Conservation (phyloP, 2,797 vertebrate species). For the Cacajao melanocephalus region DNA sequence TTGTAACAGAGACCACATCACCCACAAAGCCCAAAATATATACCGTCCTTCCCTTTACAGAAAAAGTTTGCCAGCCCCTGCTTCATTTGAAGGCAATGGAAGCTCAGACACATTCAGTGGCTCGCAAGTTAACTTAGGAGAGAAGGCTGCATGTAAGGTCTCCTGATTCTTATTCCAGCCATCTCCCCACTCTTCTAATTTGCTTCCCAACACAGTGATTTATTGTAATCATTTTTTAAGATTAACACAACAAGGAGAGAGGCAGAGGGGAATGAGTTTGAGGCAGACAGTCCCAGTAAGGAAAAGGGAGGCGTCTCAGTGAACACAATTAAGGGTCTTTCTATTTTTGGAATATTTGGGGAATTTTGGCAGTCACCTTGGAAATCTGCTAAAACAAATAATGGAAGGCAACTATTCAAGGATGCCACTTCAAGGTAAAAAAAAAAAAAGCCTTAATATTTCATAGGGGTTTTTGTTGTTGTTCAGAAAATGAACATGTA, state of each 20-base stretch:
- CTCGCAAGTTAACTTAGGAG: neutral
- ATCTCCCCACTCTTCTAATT: neutral
- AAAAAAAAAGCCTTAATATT: neutral
- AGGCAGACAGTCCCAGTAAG: neutral
- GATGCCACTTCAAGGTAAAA: neutral
- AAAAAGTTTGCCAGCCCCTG: neutral
- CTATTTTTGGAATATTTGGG: neutral
- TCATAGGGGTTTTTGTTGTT: neutral
- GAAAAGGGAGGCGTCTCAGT: neutral
- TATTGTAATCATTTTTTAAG: conserved; percentile 38
- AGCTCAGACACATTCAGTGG: neutral
- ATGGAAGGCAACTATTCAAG: neutral
- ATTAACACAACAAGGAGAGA: neutral
- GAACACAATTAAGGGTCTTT: neutral
- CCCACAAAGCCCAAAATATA: neutral
- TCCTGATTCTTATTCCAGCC: neutral
- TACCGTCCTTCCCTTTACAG: neutral
- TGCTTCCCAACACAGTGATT: conserved; percentile 1
- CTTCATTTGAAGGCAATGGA: neutral
- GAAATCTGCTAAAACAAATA: conserved; percentile 48
- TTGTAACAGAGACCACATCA: neutral
- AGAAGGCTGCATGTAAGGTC: neutral
- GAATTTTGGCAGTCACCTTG: conserved; percentile 36
- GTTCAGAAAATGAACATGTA: conserved; percentile 80
- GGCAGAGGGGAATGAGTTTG: neutral